phyloP scores from a whole-genome alignment of 2,113 vertebrate species.

The Hoplias malabaricus region DNA sequence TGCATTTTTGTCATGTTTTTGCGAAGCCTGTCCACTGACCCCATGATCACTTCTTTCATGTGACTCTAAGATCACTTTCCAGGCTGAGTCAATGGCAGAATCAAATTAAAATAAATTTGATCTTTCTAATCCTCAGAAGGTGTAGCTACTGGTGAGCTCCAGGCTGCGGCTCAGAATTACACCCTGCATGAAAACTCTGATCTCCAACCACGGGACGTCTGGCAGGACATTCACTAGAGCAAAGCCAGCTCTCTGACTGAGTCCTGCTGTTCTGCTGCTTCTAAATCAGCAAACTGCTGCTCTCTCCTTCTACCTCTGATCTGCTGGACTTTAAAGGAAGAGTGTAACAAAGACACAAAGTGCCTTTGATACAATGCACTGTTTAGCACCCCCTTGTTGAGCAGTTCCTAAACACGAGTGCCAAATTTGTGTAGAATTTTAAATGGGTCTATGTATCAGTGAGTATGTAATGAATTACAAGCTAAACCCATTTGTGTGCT shows the following conservation, averaged over 20 bases:
- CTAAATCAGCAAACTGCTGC: background rate
- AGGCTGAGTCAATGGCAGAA: background rate
- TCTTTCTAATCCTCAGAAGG: background rate
- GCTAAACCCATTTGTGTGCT: no score
- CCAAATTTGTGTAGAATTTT: no score
- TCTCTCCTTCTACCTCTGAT: background rate
- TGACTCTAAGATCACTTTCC: background rate
- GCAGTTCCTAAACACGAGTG: no score
- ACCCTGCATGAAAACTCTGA: background rate
- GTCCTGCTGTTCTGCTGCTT: background rate
- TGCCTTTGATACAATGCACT: no score
- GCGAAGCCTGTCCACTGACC: background rate
- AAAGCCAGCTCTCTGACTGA: background rate
- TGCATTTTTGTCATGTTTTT: background rate
- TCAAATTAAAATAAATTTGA: slow-evolving; percentile 5
- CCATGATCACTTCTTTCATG: background rate
- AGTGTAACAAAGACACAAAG: no score
- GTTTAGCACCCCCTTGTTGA: no score
- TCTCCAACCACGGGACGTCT: background rate
- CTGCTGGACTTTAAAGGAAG: background rate
- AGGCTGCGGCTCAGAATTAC: background rate
- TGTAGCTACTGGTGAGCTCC: background rate
- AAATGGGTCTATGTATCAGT: no score
- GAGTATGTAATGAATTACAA: no score
- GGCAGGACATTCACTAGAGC: background rate